Conservation (phyloP, 53 echinoderm and acorn worm genomes). For the Astropecten irregularis region DNA sequence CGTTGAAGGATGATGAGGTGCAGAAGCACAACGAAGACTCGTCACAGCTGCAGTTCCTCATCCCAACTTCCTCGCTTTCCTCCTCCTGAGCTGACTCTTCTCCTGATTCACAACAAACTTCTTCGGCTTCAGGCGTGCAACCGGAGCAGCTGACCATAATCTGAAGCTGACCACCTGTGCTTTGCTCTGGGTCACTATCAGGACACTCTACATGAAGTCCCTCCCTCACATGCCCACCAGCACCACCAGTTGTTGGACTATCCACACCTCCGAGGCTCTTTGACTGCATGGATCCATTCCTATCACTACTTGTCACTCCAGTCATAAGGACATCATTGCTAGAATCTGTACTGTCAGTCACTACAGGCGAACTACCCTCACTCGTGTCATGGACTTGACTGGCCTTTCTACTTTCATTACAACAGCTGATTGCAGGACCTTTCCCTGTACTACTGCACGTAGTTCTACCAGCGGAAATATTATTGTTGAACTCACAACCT, state of each 20-base stretch:
- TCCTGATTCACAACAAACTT: background rate
- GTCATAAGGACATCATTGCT: background rate
- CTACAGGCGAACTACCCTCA: background rate
- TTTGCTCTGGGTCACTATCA: constrained; percentile 16
- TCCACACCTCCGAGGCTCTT: background rate
- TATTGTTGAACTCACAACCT: constrained; percentile 3
- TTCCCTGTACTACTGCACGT: background rate
- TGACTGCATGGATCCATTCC: background rate
- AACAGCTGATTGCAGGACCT: background rate
- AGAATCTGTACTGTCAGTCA: background rate
- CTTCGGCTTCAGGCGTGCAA: background rate
- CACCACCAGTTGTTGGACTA: background rate
- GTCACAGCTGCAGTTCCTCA: constrained; percentile 18
- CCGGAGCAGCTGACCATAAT: background rate
- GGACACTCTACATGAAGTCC: background rate
- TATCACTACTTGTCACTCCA: background rate
- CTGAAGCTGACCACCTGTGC: background rate
- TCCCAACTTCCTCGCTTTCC: background rate
- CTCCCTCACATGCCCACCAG: background rate
- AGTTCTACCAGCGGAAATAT: constrained; percentile 45
- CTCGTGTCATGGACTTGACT: background rate
- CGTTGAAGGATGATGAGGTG: background rate
- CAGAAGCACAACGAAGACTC: constrained; percentile 24
- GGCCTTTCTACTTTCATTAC: background rate
- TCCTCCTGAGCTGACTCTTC: background rate